phyloP scores from a whole-genome alignment of 2,888 invertebrate genomes.

The Elmis aenea region DNA sequence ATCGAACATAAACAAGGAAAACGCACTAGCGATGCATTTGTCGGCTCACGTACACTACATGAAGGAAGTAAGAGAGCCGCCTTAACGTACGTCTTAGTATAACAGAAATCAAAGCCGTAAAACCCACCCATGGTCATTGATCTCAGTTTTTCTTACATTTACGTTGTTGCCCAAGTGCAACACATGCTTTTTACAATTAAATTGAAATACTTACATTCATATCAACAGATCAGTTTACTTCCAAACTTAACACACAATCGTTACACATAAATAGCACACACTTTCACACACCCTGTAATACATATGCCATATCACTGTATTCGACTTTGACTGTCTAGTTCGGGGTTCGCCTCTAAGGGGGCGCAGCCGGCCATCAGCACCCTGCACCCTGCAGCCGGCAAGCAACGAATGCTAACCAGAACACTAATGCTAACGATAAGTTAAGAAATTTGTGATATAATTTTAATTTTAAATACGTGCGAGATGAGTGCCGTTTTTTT shows the following conservation, averaged over 20 bases:
- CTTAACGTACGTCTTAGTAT: constrained; percentile 25
- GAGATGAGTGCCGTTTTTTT: too few species aligned
- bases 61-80: constrained; percentile 19
- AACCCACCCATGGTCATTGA: constrained; percentile 49
- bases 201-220: constrained; percentile 33
- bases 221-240: constrained; percentile 17
- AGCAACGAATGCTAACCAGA: background rate
- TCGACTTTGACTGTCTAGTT: background rate
- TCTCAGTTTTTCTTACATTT: constrained; percentile 33
- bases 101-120: constrained; percentile 32
- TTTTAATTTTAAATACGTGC: too few species aligned
- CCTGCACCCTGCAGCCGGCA: too few species aligned
- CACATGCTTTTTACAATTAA: too few species aligned
- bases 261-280: constrained; percentile 24
- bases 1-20: constrained; percentile 12
- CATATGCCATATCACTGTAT: constrained; percentile 25
- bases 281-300: constrained; percentile 32
- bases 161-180: constrained; percentile 1
- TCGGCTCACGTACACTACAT: constrained; percentile 3
- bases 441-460: too few species aligned
- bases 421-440: too few species aligned
- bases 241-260: constrained; percentile 11
- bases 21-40: constrained; percentile 12
- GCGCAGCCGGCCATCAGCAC: too few species aligned
- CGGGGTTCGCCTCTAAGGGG: too few species aligned